Conservation (phyloP, 2,113 vertebrate species). For the Melospiza melodia region DNA sequence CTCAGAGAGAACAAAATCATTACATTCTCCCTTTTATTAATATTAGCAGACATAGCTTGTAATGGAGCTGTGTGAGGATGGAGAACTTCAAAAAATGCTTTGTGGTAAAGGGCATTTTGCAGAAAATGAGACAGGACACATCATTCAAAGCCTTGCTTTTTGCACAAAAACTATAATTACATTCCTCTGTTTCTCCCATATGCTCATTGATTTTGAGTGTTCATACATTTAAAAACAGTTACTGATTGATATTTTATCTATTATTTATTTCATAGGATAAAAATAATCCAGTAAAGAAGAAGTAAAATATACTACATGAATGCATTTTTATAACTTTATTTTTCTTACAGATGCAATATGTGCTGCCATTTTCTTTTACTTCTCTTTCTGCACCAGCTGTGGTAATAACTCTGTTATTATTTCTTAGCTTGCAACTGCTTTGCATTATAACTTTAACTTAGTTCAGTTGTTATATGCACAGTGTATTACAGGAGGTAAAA, state of each 20-base stretch:
- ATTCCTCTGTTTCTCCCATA: not conserved
- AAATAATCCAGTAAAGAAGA: not conserved
- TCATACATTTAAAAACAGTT: not conserved
- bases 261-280: not conserved
- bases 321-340: not conserved
- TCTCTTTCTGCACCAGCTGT: not conserved
- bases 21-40: conserved; percentile 17
- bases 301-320: not conserved
- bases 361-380: not conserved
- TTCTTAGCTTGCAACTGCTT: not conserved
- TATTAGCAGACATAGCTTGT: conserved; percentile 84
- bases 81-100: conserved; percentile 82
- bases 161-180: conserved; percentile 82
- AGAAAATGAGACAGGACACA: conserved; percentile 83
- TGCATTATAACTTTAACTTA: not conserved
- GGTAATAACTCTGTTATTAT: not conserved
- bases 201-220: not conserved
- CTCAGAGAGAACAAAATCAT: not conserved
- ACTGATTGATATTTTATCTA: not conserved
- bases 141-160: conserved; percentile 82
- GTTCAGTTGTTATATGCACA: not conserved
- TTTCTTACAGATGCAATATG: not conserved
- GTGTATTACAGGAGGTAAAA: not conserved
- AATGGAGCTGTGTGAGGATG: conserved; percentile 84
- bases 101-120: conserved; percentile 74